A percentile compares a stretch with the other conserved stretches of the same genome.
Conservation (phyloP, 2,113 vertebrate genomes). For the Ptychochromis oligacanthus region DNA sequence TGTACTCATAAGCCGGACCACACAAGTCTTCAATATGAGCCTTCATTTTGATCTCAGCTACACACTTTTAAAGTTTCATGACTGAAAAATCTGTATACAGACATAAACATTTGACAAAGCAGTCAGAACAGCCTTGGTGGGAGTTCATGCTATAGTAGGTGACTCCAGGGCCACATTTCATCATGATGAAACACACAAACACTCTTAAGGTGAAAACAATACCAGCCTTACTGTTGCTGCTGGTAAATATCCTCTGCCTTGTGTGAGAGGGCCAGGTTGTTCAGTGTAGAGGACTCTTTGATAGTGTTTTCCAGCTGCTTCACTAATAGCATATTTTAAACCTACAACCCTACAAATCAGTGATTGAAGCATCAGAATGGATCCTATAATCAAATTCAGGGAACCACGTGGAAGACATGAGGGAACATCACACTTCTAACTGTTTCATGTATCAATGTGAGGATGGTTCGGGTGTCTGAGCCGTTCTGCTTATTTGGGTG, state of each 20-base stretch:
- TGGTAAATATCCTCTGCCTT: background rate
- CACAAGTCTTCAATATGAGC: accelerated
- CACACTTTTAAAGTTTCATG: background rate
- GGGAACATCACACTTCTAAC: no score
- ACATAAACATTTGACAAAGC: background rate
- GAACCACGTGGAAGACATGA: background rate
- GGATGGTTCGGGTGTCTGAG: background rate
- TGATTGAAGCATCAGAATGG: background rate
- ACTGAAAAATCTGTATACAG: background rate
- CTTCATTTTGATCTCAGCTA: accelerated
- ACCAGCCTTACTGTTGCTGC: background rate
- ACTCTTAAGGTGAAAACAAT: background rate
- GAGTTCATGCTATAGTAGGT: background rate
- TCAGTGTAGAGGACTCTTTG: background rate
- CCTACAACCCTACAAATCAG: background rate
- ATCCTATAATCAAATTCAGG: background rate
- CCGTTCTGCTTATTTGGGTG: background rate
- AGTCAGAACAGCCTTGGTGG: background rate
- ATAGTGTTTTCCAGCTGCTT: background rate
- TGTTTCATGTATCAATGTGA: accelerated
- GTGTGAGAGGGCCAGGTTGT: background rate
- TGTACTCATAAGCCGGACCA: background rate
- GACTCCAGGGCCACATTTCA: background rate
- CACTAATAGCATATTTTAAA: no score
- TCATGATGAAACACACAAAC: background rate